These are phyloP conservation scores for Conger conger DNA, from an alignment of 2,113 vertebrate genomes.

Conservation along the genomic window DNA sequence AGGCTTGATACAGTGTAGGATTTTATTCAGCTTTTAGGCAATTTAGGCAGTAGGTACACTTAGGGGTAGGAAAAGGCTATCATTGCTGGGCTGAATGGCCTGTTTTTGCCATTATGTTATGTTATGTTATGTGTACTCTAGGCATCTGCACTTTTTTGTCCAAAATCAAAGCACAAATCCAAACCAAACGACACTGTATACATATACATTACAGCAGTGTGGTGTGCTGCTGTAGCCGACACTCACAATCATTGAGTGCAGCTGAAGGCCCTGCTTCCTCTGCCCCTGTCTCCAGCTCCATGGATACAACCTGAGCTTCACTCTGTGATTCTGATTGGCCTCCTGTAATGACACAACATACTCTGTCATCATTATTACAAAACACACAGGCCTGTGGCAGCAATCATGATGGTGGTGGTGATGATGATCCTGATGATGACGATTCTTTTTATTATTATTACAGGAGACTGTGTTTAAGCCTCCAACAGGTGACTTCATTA, in stretches of 20 bases:
- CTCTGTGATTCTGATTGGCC: neutral
- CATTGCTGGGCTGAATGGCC: too few relatives aligned
- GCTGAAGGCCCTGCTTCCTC: neutral
- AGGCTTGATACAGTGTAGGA: too few relatives aligned
- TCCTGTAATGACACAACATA: neutral
- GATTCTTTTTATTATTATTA: too few relatives aligned
- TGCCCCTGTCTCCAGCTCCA: neutral
- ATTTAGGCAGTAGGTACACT: too few relatives aligned
- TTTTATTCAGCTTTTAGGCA: too few relatives aligned
- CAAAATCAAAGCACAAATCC: too few relatives aligned
- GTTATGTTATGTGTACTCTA: too few relatives aligned
- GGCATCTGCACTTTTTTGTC: neutral
- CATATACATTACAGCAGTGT: neutral
- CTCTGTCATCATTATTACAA: neutral
- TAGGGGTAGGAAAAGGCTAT: too few relatives aligned
- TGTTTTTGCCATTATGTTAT: too few relatives aligned
- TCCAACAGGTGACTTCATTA: too few relatives aligned
- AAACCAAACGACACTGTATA: neutral
- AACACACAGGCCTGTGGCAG: neutral
- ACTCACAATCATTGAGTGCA: constrained; percentile 8
- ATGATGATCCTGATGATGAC: too few relatives aligned
- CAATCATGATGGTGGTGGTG: neutral
- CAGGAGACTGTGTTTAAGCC: too few relatives aligned
- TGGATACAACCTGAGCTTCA: constrained; percentile 5
- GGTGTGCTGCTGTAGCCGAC: neutral